Conservation (phyloP, 2,797 vertebrate genomes). For the Enteromius radiatus region DNA sequence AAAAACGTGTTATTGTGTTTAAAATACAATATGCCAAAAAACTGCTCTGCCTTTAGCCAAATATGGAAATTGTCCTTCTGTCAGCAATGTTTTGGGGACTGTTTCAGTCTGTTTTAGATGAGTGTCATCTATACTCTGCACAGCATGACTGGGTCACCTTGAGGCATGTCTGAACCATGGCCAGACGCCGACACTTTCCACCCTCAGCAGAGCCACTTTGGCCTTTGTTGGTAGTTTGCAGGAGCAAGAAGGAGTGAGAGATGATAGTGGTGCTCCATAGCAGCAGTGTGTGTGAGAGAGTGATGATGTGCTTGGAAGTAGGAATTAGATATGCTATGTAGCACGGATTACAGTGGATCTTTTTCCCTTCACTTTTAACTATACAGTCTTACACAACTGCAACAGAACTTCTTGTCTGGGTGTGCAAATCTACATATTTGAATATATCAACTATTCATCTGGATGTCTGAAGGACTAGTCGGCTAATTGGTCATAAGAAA, state of each 20-base stretch:
- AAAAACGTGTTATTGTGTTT: too few relatives aligned
- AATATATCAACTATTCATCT: neutral
- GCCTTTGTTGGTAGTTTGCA: slow-evolving; percentile 24
- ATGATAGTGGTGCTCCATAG: neutral
- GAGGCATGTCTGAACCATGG: slow-evolving; percentile 45
- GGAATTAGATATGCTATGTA: neutral
- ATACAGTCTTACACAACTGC: neutral
- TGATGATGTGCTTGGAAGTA: slow-evolving; percentile 8
- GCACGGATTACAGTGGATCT: slow-evolving; percentile 23
- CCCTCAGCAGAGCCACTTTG: slow-evolving; percentile 18
- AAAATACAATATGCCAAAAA: neutral
- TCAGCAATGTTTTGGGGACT: neutral
- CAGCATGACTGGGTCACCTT: slow-evolving; percentile 51
- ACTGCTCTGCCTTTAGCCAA: neutral
- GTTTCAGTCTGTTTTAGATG: slow-evolving; percentile 3
- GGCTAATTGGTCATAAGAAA: neutral
- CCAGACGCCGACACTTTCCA: slow-evolving; percentile 27
- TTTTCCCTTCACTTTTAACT: slow-evolving; percentile 32
- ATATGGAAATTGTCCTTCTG: neutral
- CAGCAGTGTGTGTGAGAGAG: neutral
- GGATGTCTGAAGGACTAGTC: neutral
- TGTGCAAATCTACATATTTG: neutral
- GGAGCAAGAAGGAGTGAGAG: neutral
- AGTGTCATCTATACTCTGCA: neutral
- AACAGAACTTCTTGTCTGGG: neutral